Evolutionary conservation across 2,113 vertebrate genomes (phyloP).

Genomic region (Collichthys lucidus): DNA sequence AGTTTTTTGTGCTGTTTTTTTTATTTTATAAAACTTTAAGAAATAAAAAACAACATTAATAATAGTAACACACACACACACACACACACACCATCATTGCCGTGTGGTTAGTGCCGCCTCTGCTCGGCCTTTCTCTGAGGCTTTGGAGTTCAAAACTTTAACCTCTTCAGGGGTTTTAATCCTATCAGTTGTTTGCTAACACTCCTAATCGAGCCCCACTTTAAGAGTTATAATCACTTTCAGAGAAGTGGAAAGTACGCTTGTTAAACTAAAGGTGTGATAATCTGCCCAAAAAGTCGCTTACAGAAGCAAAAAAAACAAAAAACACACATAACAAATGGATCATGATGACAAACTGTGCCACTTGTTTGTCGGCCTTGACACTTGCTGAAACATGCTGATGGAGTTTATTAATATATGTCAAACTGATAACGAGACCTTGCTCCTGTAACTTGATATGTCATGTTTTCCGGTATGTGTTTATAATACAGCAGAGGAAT

Average conservation of each 20-base stretch:
- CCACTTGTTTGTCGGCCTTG: not conserved
- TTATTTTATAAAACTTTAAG: not conserved
- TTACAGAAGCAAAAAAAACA: not conserved
- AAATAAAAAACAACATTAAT: not conserved
- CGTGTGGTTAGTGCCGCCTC: slow-evolving; percentile 42
- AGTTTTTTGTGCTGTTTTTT: too few relatives aligned
- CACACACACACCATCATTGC: not conserved
- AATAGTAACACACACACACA: slow-evolving; percentile 11
- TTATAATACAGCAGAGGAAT: slow-evolving; percentile 31
- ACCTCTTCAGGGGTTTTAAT: slow-evolving; percentile 65
- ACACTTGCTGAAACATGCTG: not conserved
- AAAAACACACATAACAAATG: not conserved
- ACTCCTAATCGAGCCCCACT: slow-evolving; percentile 45
- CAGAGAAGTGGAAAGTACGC: slow-evolving; percentile 25
- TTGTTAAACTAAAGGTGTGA: not conserved
- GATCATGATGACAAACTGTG: too few relatives aligned
- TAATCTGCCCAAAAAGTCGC: slow-evolving; percentile 9
- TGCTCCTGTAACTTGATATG: not conserved
- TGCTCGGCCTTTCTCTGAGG: slow-evolving; percentile 26
- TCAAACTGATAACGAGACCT: not conserved
- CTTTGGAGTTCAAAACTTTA: slow-evolving; percentile 63
- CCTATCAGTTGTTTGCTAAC: slow-evolving; percentile 63
- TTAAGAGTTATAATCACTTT: slow-evolving; percentile 43
- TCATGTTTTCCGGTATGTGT: slow-evolving; percentile 38
- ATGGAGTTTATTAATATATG: not conserved